phyloP scores from a whole-genome alignment of 2,888 invertebrate species.

The Volucella inflata region DNA sequence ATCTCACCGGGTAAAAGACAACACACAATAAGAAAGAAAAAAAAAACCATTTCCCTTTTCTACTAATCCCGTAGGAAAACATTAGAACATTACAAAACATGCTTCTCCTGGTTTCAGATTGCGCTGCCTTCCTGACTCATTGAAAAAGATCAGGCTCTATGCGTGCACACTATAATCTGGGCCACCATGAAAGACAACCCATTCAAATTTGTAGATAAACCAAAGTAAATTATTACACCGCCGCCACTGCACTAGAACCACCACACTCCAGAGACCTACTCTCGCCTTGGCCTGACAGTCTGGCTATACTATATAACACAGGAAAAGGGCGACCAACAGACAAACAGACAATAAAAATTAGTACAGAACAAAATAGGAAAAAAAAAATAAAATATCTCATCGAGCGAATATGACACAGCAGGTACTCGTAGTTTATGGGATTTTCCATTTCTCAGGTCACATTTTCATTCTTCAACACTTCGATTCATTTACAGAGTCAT shows the following conservation, averaged over 20 bases:
- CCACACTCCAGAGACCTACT: too few relatives aligned
- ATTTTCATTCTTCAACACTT: constrained; percentile 75
- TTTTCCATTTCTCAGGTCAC: constrained; percentile 59
- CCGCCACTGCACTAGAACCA: constrained; percentile 15
- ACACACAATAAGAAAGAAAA: constrained; percentile 1
- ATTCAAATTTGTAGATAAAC: constrained; percentile 66
- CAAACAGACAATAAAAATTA: constrained; percentile 73
- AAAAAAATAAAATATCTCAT: constrained; percentile 47
- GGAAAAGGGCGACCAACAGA: constrained; percentile 45
- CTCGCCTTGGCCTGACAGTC: too few relatives aligned
- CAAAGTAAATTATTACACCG: constrained; percentile 61
- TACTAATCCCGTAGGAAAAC: constrained; percentile 47
- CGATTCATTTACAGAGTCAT: constrained; percentile 72
- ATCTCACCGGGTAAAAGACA: too few relatives aligned
- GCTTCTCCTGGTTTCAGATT: constrained; percentile 17
- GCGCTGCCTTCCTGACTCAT: constrained; percentile 28
- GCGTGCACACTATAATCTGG: constrained; percentile 29
- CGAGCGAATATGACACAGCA: constrained; percentile 62
- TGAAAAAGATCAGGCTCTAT: constrained; percentile 7
- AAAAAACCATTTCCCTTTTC: constrained; percentile 28
- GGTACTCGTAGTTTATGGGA: constrained; percentile 63
- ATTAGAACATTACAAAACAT: constrained; percentile 42
- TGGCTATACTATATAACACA: constrained; percentile 13
- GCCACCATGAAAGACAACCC: constrained; percentile 68
- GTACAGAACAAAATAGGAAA: constrained; percentile 3